Base-by-base conservation (phyloP, 1,140 invertebrate species). In the Drosophila persimilis region DNA sequence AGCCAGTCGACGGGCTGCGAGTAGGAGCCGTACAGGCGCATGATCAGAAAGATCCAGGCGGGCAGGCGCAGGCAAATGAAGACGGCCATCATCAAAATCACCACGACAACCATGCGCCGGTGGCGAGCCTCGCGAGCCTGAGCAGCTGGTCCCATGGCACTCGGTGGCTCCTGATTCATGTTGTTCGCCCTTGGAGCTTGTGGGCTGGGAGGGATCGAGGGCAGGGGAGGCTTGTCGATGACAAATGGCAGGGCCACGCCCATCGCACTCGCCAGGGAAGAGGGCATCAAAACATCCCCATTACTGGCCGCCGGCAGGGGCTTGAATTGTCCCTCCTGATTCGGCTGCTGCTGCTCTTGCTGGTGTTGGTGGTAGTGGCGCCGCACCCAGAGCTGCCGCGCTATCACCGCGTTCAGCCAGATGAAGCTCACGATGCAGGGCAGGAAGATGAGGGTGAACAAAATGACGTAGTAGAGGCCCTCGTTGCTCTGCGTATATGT, bases 41-140 rank as follows among this genome's bases (percentile, higher is more conserved):
- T 79, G 2, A 93, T 67, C 20, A 92, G 80, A 46, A 92, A 93
- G 8, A 92, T 89, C 92, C 92, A 94, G 39, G 92, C 90, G 3
- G 93, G 94, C n/a, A 93, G 59, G 24, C 93, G 90, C 29, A 93
- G 92, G 2, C 91, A 53, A 0, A 93, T 90, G 50, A 94, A 94
- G 3, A 92, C 81, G 0, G 92, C 60, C 75, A 94, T 94, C 52
- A 94, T 86, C 13, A 92, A 64, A 3, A 94, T 47, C 8, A 94
- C 93, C 0, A 94, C 89, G 45, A 92, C 92, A 52, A 94, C 92
- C 57, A 93, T 94, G 43, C 93, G 78, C 0, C 92, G 85, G 67
- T 94, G 93, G 0, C 93, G 89, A 24, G 91, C 76, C 29, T 92
- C 85, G 13, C 91, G 89, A 26, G 80, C 69, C 46, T 55, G 7